Conservation (phyloP, 2,797 vertebrate genomes). For the Falco biarmicus region DNA sequence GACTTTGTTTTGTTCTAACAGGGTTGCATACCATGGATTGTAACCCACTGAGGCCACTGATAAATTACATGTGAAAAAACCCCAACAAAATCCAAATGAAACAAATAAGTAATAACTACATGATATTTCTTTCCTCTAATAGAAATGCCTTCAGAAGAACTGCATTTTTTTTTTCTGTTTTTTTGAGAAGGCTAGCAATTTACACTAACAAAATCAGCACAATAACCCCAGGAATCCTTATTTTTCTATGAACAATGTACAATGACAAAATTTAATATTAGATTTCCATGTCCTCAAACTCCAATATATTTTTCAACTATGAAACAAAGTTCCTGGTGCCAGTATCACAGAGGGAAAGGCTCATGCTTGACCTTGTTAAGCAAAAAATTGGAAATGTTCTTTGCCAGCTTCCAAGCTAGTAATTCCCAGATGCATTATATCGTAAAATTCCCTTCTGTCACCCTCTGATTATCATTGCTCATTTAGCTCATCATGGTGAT, state of each 20-base stretch:
- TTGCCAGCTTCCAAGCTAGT: not conserved
- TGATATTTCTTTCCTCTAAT: not conserved
- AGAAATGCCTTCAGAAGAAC: not conserved
- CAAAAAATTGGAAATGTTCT: not conserved
- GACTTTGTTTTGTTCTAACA: conserved; percentile 36
- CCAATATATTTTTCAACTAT: not conserved
- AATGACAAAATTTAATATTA: not conserved
- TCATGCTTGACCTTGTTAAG: conserved; percentile 5
- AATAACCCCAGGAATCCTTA: not conserved
- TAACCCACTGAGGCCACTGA: conserved; percentile 33
- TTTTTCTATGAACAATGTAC: not conserved
- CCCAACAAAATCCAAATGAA: not conserved
- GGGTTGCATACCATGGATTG: conserved; percentile 14
- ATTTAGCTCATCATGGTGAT: not conserved
- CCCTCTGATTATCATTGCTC: not conserved
- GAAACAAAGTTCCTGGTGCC: conserved; percentile 1
- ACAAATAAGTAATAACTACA: conserved; percentile 7
- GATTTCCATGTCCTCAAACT: not conserved
- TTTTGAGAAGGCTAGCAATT: not conserved
- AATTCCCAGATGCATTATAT: not conserved
- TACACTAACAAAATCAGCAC: not conserved
- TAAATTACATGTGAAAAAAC: conserved; percentile 35
- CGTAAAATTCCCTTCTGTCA: conserved; percentile 20
- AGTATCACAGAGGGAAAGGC: not conserved
- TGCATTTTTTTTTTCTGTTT: not conserved